Evolutionary conservation across 2,888 invertebrate genomes (phyloP).

Genomic region (Sarcophaga variegata): DNA sequence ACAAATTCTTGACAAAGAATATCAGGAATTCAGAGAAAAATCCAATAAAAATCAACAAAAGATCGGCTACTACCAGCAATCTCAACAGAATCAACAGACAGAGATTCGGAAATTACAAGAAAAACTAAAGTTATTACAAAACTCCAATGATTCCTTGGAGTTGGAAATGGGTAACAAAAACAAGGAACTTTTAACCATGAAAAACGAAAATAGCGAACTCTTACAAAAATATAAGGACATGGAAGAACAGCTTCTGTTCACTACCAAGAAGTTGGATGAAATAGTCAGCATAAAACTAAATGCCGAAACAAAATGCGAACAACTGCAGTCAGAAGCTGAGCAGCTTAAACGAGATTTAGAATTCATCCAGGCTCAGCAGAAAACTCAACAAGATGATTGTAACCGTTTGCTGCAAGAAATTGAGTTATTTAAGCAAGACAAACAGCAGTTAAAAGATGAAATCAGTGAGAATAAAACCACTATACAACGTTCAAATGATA

Average conservation of each 20-base stretch:
- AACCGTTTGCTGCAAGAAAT: slow-evolving; percentile 60
- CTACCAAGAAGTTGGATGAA: slow-evolving; percentile 63
- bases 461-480: slow-evolving; percentile 66
- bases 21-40: slow-evolving; percentile 50
- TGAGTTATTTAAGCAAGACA: slow-evolving; percentile 64
- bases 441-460: slow-evolving; percentile 56
- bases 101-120: slow-evolving; percentile 50
- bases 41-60: slow-evolving; percentile 43
- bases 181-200: slow-evolving; percentile 44
- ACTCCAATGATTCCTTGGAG: slow-evolving; percentile 50
- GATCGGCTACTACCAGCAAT: slow-evolving; percentile 32
- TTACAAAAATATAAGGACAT: slow-evolving; percentile 20
- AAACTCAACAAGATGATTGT: slow-evolving; percentile 56
- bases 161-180: slow-evolving; percentile 49
- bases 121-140: slow-evolving; percentile 46
- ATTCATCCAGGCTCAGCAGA: slow-evolving; percentile 56
- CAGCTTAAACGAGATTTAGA: slow-evolving; percentile 66
- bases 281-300: slow-evolving; percentile 50
- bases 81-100: slow-evolving; percentile 20
- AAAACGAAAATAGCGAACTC: slow-evolving; percentile 51
- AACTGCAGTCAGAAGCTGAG: slow-evolving; percentile 55
- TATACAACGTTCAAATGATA: slow-evolving; percentile 71
- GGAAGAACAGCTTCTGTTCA: slow-evolving; percentile 53
- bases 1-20: slow-evolving; percentile 48
- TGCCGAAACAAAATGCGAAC: slow-evolving; percentile 66